A percentile compares a stretch with the other conserved stretches of the same genome.
These are phyloP conservation scores for Callorhinus ursinus DNA, from an alignment of 2,113 vertebrate genomes.

Conservation along the genomic window DNA sequence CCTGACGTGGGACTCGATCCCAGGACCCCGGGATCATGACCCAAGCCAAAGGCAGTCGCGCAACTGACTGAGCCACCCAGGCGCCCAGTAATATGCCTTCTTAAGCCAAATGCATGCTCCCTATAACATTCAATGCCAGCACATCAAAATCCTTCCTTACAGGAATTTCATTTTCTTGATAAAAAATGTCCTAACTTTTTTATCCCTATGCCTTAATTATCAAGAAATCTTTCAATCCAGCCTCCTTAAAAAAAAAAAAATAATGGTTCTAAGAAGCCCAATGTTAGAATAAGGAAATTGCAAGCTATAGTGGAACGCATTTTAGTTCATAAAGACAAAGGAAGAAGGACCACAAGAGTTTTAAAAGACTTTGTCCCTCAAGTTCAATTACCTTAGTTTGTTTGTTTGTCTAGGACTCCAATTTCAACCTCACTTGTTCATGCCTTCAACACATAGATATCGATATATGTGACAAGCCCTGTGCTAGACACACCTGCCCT, in stretches of 20 bases:
- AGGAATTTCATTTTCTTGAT: background rate
- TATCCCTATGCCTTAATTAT: background rate
- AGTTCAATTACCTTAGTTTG: background rate
- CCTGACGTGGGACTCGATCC: no score
- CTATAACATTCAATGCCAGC: background rate
- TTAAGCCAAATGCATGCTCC: background rate
- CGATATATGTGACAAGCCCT: background rate
- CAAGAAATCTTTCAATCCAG: slow-evolving; percentile 8
- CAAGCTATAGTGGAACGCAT: background rate
- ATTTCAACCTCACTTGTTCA: background rate
- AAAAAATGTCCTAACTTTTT: background rate
- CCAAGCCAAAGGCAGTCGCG: no score
- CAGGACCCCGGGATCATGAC: no score
- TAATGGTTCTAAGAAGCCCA: background rate
- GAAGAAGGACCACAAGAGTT: background rate
- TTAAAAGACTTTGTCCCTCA: background rate
- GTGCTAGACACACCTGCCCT: background rate
- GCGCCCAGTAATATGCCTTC: background rate
- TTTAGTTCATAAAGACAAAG: slow-evolving; percentile 2
- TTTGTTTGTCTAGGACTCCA: background rate
- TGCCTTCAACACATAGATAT: background rate
- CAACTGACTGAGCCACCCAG: no score
- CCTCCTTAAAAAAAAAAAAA: background rate
- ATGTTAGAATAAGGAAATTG: background rate
- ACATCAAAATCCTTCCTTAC: background rate